phyloP scores from a whole-genome alignment of 2,888 invertebrate genomes.

The Pyrrhia umbra region DNA sequence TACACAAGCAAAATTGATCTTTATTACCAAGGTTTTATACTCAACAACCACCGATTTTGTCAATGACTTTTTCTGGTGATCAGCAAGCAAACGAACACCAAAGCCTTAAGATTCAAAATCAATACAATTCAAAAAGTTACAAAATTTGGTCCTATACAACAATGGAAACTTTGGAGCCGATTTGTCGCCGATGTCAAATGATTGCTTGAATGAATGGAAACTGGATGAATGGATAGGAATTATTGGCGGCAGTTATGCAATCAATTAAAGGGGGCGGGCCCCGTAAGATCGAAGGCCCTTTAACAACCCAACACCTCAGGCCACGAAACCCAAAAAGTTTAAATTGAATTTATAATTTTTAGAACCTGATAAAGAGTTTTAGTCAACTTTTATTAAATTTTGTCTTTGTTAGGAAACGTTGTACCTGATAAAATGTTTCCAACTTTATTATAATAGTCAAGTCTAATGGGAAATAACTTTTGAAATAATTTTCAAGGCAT shows the following conservation, averaged over 20 bases:
- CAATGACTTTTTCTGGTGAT: neutral
- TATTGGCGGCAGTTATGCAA: conserved; percentile 85
- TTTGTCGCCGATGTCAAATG: conserved; percentile 87
- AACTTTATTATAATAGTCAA: conserved; percentile 30
- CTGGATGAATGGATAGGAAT: conserved; percentile 70
- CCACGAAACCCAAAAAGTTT: conserved; percentile 63
- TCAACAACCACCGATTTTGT: conserved; percentile 13
- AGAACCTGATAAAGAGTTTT: conserved; percentile 43
- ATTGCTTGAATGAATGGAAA: conserved; percentile 72
- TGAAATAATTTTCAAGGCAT: conserved; percentile 16
- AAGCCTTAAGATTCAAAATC: conserved; percentile 41
- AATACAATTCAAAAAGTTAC: conserved; percentile 10
- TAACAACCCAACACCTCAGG: conserved; percentile 68
- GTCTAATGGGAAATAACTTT: conserved; percentile 34
- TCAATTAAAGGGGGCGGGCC: conserved; percentile 86
- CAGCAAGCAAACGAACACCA: conserved; percentile 10
- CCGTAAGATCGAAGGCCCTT: conserved; percentile 56
- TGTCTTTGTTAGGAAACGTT: conserved; percentile 26
- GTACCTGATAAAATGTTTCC: conserved; percentile 39
- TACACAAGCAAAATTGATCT: conserved; percentile 54
- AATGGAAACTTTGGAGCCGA: conserved; percentile 74
- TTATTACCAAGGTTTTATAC: conserved; percentile 10
- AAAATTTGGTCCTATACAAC: conserved; percentile 50
- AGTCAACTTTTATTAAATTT: conserved; percentile 39
- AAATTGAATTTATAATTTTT: conserved; percentile 51